Conservation (phyloP, 2,797 vertebrate species). For the Bryconaethiops microstoma region DNA sequence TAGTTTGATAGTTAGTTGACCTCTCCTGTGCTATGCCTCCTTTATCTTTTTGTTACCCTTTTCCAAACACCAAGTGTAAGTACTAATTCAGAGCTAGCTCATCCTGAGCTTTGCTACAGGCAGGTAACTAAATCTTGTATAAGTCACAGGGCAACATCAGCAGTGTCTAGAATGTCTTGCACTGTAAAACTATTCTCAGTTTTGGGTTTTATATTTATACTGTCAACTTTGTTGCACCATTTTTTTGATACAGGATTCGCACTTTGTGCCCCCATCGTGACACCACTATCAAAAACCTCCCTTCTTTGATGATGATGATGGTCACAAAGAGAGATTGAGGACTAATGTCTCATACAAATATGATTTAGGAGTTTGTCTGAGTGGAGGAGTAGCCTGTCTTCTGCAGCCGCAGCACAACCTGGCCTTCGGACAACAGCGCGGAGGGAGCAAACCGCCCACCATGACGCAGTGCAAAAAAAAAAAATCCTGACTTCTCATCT, state of each 20-base stretch:
- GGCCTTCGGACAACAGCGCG: background rate
- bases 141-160: too few relatives aligned
- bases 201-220: background rate
- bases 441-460: background rate
- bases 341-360: constrained; percentile 4
- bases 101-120: too few relatives aligned
- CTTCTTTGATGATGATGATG: background rate
- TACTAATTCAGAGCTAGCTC: too few relatives aligned
- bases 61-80: too few relatives aligned
- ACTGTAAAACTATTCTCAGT: background rate
- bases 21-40: too few relatives aligned
- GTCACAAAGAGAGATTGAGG: background rate
- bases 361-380: background rate
- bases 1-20: too few relatives aligned
- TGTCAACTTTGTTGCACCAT: background rate
- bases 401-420: background rate
- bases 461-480: background rate
- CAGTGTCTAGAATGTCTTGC: too few relatives aligned
- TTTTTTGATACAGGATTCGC: background rate
- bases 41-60: too few relatives aligned
- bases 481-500: background rate
- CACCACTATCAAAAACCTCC: constrained; percentile 11
- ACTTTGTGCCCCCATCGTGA: background rate
- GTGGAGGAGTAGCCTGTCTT: background rate
- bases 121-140: too few relatives aligned